Evolutionary conservation across 1,140 invertebrate genomes (phyloP).

Genomic region (Marisa cornuarietis): DNA sequence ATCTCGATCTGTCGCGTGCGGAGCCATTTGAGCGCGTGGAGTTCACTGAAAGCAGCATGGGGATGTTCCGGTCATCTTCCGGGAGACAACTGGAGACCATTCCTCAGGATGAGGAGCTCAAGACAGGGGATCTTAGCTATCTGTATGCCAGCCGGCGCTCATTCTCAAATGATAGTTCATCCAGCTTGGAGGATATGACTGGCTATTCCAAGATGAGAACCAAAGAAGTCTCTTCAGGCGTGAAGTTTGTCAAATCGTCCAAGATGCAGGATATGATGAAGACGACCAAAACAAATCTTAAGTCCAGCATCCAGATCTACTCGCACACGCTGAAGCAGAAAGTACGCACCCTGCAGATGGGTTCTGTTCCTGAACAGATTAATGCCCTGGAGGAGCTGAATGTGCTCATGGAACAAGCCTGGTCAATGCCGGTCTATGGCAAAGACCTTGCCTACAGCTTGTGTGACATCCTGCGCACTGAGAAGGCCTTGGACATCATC

Average conservation of each 20-base stretch:
- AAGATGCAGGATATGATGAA: constrained; percentile 21
- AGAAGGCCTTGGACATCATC: constrained; percentile 88
- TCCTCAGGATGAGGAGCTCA: constrained; percentile 43
- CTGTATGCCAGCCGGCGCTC: constrained; percentile 35
- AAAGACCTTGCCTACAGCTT: constrained; percentile 72
- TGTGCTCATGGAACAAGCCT: constrained; percentile 74
- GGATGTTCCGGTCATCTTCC: constrained; percentile 35
- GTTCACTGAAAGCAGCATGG: constrained; percentile 22
- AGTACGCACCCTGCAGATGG: constrained; percentile 39
- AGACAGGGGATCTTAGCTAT: constrained; percentile 37
- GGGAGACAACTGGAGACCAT: constrained; percentile 42
- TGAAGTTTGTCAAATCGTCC: constrained; percentile 14
- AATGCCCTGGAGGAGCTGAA: constrained; percentile 45
- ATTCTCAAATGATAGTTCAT: constrained; percentile 38
- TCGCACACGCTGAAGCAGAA: constrained; percentile 41
- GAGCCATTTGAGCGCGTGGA: constrained; percentile 44
- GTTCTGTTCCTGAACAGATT: constrained; percentile 40
- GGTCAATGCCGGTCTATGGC: constrained; percentile 92
- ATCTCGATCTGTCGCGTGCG: constrained; percentile 49
- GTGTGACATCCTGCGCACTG: constrained; percentile 85
- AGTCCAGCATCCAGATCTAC: constrained; percentile 42
- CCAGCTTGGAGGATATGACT: constrained; percentile 27
- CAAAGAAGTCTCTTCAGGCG: constrained; percentile 20
- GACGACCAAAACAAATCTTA: constrained; percentile 33
- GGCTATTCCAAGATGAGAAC: constrained; percentile 17